These are phyloP conservation scores for Nemopilema nomurai DNA, from an alignment of 30 jellyfish, hydroid and myxozoan genomes.

Conservation along the genomic window DNA sequence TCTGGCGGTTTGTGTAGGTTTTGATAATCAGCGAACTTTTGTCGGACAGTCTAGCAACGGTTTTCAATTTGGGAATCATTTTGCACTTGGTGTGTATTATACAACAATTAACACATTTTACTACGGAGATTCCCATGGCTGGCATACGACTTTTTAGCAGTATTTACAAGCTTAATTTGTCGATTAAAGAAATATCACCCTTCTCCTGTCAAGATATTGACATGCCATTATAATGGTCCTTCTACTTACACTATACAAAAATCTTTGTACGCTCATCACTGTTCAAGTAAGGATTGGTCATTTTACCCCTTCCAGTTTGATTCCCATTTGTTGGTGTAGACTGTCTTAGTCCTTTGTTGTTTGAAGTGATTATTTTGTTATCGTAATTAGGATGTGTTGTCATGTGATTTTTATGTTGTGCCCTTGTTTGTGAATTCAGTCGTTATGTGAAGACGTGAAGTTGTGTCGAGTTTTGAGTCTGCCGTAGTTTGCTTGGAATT, in stretches of 20 bases:
- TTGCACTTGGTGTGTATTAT: slow-evolving; percentile 19
- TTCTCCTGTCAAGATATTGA: neutral
- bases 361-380: too few relatives aligned
- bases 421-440: too few relatives aligned
- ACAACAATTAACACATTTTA: neutral
- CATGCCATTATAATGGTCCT: neutral
- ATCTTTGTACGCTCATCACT: neutral
- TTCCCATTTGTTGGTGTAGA: neutral
- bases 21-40: neutral
- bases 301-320: neutral
- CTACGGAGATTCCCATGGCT: slow-evolving; percentile 32
- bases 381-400: too few relatives aligned
- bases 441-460: too few relatives aligned
- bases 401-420: too few relatives aligned
- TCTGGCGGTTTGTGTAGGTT: slow-evolving; percentile 3
- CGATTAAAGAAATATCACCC: neutral
- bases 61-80: slow-evolving; percentile 10
- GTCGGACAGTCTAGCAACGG: slow-evolving; percentile 6
- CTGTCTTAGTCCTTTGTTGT: neutral
- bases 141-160: slow-evolving; percentile 10
- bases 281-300: neutral
- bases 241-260: neutral
- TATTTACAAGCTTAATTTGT: neutral
- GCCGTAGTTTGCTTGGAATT: too few relatives aligned
- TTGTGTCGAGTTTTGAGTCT: too few relatives aligned